Evolutionary conservation across 2,797 vertebrate species (phyloP).

Genomic region (Emys orbicularis): DNA sequence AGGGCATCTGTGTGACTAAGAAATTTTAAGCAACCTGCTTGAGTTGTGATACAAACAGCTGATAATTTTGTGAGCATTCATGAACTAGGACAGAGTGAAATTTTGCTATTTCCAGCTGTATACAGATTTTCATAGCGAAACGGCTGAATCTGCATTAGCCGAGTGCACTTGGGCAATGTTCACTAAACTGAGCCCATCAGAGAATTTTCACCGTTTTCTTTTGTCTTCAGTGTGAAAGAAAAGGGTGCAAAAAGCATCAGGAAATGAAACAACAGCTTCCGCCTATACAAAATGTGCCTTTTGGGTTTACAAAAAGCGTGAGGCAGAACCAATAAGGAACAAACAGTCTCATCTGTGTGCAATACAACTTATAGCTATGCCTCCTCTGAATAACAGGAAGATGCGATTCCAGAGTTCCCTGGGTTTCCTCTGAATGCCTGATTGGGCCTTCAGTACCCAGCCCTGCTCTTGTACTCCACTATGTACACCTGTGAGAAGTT

Average conservation of each 20-base stretch:
- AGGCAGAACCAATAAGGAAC: background rate
- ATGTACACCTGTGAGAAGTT: background rate
- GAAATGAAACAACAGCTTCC: background rate
- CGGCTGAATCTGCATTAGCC: background rate
- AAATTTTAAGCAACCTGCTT: background rate
- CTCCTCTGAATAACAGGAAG: background rate
- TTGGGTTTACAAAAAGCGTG: background rate
- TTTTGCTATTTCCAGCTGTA: background rate
- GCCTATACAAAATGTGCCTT: background rate
- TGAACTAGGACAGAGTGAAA: background rate
- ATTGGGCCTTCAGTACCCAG: background rate
- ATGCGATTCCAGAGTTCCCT: background rate
- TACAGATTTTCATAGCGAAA: background rate
- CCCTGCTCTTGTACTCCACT: background rate
- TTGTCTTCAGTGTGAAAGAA: background rate
- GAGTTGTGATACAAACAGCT: rapidly evolving
- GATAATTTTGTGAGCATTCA: background rate
- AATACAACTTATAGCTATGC: background rate
- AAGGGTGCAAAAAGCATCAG: background rate
- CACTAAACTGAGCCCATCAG: background rate
- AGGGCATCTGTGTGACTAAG: rapidly evolving
- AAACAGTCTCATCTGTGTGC: background rate
- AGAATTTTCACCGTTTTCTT: background rate
- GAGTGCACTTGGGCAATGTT: background rate
- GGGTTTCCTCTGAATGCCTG: background rate